Percentiles rank a stretch among this genome's conserved stretches.
These are phyloP conservation scores for Pardosa pseudoannulata DNA, from an alignment of 2,888 invertebrate genomes.

Conservation along the genomic window DNA sequence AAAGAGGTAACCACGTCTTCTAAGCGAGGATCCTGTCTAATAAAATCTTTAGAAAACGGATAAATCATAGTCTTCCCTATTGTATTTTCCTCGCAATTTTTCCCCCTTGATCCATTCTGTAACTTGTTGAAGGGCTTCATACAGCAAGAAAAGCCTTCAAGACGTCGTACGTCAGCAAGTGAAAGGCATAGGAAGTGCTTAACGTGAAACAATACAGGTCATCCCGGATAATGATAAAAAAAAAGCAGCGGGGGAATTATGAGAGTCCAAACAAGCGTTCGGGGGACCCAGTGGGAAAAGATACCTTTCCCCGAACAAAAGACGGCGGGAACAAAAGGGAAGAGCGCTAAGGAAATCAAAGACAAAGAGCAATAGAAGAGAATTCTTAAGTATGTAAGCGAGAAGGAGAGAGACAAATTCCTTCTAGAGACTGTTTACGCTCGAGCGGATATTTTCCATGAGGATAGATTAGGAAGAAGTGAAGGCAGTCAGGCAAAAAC, in stretches of 20 bases:
- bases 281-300: background rate
- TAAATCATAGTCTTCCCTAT: too few relatives aligned
- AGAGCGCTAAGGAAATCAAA: conserved; percentile 44
- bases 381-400: conserved; percentile 66
- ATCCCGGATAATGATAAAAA: background rate
- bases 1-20: too few relatives aligned
- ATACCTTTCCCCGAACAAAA: conserved; percentile 5
- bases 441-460: conserved; percentile 43
- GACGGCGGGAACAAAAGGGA: conserved; percentile 35
- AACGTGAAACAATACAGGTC: background rate
- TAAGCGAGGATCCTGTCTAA: too few relatives aligned
- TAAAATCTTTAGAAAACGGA: too few relatives aligned
- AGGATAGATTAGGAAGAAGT: conserved; percentile 62
- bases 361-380: conserved; percentile 56
- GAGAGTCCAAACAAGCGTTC: background rate
- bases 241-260: background rate
- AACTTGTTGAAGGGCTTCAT: too few relatives aligned
- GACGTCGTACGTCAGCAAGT: background rate
- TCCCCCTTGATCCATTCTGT: too few relatives aligned
- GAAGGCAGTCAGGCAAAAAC: conserved; percentile 58
- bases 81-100: too few relatives aligned
- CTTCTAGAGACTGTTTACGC: conserved; percentile 61
- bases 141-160: background rate
- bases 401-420: conserved; percentile 63
- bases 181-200: background rate